Conservation (phyloP, 2,888 invertebrate species). For the Iselma pallidipennis region DNA sequence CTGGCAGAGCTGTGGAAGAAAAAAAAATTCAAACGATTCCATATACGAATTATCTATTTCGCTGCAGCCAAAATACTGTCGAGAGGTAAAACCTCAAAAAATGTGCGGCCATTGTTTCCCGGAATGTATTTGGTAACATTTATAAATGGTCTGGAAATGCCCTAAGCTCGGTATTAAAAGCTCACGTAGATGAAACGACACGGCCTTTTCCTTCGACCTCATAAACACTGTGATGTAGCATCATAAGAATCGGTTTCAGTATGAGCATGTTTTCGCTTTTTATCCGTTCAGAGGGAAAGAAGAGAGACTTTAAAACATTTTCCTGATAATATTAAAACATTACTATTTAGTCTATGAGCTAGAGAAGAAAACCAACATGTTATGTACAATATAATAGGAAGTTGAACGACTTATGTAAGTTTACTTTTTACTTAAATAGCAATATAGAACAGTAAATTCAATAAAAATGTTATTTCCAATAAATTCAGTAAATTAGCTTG, state of each 20-base stretch:
- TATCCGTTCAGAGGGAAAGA: too few relatives aligned
- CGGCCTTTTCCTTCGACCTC: constrained; percentile 12
- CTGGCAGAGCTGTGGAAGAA: not conserved
- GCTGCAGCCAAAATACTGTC: not conserved
- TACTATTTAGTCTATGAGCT: too few relatives aligned
- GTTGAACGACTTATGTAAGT: too few relatives aligned
- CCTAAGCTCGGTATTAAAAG: constrained; percentile 31
- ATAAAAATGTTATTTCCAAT: constrained; percentile 46
- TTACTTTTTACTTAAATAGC: constrained; percentile 42
- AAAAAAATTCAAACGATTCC: not conserved
- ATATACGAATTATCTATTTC: not conserved
- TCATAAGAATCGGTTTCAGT: constrained; percentile 28
- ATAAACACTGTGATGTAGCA: constrained; percentile 21
- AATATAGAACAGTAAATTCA: constrained; percentile 49
- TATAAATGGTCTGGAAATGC: constrained; percentile 38
- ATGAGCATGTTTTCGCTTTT: not conserved
- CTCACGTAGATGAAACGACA: constrained; percentile 19
- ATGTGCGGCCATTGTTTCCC: constrained; percentile 8
- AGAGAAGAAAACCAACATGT: too few relatives aligned
- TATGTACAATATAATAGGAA: too few relatives aligned
- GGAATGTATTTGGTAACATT: constrained; percentile 27
- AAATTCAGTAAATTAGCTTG: constrained; percentile 23
- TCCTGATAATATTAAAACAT: too few relatives aligned
- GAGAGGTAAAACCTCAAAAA: not conserved
- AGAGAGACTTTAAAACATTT: too few relatives aligned